Base-by-base conservation (phyloP, 2,888 invertebrate genomes). In the Chorisops tibialis region DNA sequence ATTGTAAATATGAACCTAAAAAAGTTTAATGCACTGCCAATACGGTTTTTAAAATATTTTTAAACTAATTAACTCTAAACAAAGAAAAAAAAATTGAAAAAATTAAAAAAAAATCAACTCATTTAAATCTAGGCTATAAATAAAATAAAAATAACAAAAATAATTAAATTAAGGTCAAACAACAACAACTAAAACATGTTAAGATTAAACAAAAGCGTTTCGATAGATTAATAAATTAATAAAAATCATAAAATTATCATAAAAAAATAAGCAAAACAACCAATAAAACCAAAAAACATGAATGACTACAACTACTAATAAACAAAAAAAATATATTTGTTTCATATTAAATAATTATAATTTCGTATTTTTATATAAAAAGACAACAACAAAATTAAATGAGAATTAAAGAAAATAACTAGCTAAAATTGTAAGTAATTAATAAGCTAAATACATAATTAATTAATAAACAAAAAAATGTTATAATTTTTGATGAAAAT, bases 21-120 rank as follows among this genome's bases (percentile, higher is more conserved):
- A 47, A 67, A 65, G 67, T 68, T 68, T 69, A 65, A 69, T 67
- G 69, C 69, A 69, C 69, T 69, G 69, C 69, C 69, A 69, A 68
- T 67, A 69, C 63, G 69, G 69, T 69, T 69, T 69, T 68, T 69
- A 69, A 68, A 66, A 65, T 65, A 67, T 68, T 65, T 66, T 67
- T 66, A 62, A 68, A 50, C 24, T 52, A 12, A 22, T 19, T 35
- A 30, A 30, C 30, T 30, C 30, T n/a, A n/a, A n/a, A 54, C 5
- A 6, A 45, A 11, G 14, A n/a, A 48, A 22, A 22, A 24, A 54
- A 56, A 43, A 56, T 56, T 56, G 35, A 43, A 16, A 56, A 56
- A 37, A 11, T 19, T 38, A 35, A 59, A 52, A 51, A 45, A 56
- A 45, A 38, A 59, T 35, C 43, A 48, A 39, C 62, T 24, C 16